These are phyloP conservation scores for Netelia fuscicornis DNA, from an alignment of 2,888 invertebrate genomes.

Conservation along the genomic window DNA sequence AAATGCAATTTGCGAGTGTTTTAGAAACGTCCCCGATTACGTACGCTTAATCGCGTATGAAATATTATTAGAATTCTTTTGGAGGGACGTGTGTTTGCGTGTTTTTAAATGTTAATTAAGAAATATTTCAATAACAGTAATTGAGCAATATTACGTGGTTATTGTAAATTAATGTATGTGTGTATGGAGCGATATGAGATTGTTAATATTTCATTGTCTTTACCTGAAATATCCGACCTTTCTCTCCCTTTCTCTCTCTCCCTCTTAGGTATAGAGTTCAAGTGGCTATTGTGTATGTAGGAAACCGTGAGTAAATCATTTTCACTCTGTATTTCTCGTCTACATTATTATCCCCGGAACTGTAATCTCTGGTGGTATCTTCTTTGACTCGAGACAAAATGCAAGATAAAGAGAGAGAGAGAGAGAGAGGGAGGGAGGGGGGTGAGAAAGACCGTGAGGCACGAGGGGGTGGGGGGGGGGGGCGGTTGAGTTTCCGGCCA, in stretches of 20 bases:
- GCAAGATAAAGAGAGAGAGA: no score
- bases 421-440: no score
- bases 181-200: not conserved
- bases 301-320: not conserved
- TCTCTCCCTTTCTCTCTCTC: no score
- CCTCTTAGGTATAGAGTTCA: no score
- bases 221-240: no score
- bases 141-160: not conserved
- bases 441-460: no score
- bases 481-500: slow-evolving; percentile 10
- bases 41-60: not conserved
- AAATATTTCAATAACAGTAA: not conserved
- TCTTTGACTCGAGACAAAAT: not conserved
- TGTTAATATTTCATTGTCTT: no score
- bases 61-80: not conserved
- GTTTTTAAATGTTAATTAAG: not conserved
- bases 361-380: not conserved
- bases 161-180: not conserved
- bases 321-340: not conserved
- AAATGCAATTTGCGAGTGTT: no score
- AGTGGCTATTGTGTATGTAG: not conserved
- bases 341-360: not conserved
- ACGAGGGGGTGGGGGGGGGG: no score
- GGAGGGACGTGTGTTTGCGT: not conserved
- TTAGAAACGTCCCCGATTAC: no score